Evolutionary conservation across 2,888 invertebrate species (phyloP), one percentile per base, ranked within the genome.

Genomic region (Eupelmus urozonus): DNA sequence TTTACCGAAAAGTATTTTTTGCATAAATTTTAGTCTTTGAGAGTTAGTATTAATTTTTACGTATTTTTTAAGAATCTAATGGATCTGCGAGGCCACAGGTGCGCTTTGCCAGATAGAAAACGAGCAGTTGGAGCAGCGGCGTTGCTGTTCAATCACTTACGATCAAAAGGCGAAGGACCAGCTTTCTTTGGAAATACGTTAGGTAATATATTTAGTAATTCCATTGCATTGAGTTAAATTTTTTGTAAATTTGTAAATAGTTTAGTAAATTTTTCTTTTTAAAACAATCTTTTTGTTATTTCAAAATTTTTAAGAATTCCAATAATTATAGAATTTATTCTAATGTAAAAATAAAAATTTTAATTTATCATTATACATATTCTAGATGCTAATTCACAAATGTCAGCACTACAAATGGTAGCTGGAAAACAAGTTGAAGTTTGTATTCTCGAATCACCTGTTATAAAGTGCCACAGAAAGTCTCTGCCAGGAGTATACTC

Each of bases 361-460:
- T n/a, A n/a, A 13, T 45, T 2, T 45, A 13, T 45, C 2, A 45
- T 13, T 16, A 45, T 45, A 13, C 13, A 18, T 4, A 23, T 67
- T 71, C 20, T 45, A 88, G 88, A 87, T 78, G 82, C 84, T 40
- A 82, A 81, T 16, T 85, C 87, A 2, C 88, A 88, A 60, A 40
- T 88, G 2, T 83, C 83, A 13, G 83, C 86, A 0, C 67, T 88
- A n/a, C 85, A 86, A 77, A 88, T 88, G 88, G 85, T 88, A 0
- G 85, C 85, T 7, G 85, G 85, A 29, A 87, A 85, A 57, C 87
- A 86, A 72, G 85, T 85, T 2, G 87, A 87, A 73, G 82, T 86
- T 60, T 85, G 85, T 5, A 80, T 87, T 25, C 29, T 88, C 34
- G 88, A 88, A 78, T 83, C 87, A 18, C 86, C 88, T 7, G 86